Conservation (phyloP, 2,113 vertebrate species). For the Misgurnus anguillicaudatus region DNA sequence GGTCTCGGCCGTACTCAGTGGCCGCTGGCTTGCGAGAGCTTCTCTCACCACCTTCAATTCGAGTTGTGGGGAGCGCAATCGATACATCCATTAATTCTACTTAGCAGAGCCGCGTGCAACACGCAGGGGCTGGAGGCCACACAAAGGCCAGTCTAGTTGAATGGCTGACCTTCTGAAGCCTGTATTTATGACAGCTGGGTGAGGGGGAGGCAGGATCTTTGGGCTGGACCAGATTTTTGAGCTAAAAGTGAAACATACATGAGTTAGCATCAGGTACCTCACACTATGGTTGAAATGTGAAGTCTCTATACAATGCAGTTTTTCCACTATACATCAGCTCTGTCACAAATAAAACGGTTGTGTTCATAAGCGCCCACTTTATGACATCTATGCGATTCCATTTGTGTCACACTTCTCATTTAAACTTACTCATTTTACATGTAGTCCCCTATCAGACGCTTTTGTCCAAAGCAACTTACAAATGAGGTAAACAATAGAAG, state of each 20-base stretch:
- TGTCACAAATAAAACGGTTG: too few relatives aligned
- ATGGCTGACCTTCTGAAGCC: slow-evolving; percentile 48
- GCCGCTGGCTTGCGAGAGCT: slow-evolving; percentile 37
- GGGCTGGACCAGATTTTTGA: neutral
- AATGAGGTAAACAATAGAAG: too few relatives aligned
- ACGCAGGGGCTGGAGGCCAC: slow-evolving; percentile 47
- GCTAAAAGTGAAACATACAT: too few relatives aligned
- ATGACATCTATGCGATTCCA: too few relatives aligned
- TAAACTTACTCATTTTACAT: too few relatives aligned
- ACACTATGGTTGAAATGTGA: neutral
- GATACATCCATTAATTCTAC: slow-evolving; percentile 61
- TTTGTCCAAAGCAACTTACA: too few relatives aligned
- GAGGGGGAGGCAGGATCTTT: neutral
- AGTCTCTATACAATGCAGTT: neutral
- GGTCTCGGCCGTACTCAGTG: slow-evolving; percentile 17
- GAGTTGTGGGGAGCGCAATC: slow-evolving; percentile 55
- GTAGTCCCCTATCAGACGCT: too few relatives aligned
- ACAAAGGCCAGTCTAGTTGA: slow-evolving; percentile 50
- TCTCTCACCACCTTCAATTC: slow-evolving; percentile 50
- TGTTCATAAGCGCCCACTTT: too few relatives aligned
- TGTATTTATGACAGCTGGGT: slow-evolving; percentile 20
- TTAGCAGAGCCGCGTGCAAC: slow-evolving; percentile 47
- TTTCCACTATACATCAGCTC: too few relatives aligned
- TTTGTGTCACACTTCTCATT: too few relatives aligned
- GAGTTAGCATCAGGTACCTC: neutral